Evolutionary conservation across 2,888 invertebrate genomes (phyloP).

Genomic region (Lacanobia oleracea): DNA sequence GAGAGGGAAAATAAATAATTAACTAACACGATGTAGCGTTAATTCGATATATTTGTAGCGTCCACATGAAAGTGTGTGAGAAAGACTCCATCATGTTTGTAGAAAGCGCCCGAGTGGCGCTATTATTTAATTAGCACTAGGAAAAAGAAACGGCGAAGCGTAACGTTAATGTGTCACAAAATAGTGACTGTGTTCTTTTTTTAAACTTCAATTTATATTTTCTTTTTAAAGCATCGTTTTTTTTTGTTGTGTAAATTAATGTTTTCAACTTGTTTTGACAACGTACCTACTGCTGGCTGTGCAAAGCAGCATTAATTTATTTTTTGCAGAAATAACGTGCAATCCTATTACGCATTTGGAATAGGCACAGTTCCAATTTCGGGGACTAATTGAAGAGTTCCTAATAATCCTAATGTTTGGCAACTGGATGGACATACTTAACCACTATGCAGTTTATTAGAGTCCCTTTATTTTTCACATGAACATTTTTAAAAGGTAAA

Average conservation of each 20-base stretch:
- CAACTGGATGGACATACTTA: neutral
- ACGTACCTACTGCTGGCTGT: neutral
- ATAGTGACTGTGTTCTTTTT: constrained; percentile 11
- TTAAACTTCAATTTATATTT: neutral
- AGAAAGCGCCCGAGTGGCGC: constrained; percentile 54
- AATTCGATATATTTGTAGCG: constrained; percentile 61
- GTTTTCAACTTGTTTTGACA: neutral
- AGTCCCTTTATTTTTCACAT: neutral
- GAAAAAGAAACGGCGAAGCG: constrained; percentile 40
- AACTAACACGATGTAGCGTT: constrained; percentile 51
- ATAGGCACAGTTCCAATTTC: constrained; percentile 1
- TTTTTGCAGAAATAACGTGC: neutral
- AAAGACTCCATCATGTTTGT: constrained; percentile 58
- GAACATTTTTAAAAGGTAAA: neutral
- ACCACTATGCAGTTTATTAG: neutral
- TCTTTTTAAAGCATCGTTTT: constrained; percentile 7
- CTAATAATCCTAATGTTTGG: neutral
- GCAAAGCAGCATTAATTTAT: neutral
- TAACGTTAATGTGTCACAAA: constrained; percentile 39
- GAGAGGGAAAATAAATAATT: constrained; percentile 55
- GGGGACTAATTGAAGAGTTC: constrained; percentile 1
- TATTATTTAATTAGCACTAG: constrained; percentile 64
- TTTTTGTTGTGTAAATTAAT: neutral
- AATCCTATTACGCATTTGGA: neutral
- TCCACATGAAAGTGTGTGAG: constrained; percentile 45